A percentile compares a stretch with the other conserved stretches of the same genome.
phyloP scores from a whole-genome alignment of 2,888 invertebrate species.

The Panzeria rudis region DNA sequence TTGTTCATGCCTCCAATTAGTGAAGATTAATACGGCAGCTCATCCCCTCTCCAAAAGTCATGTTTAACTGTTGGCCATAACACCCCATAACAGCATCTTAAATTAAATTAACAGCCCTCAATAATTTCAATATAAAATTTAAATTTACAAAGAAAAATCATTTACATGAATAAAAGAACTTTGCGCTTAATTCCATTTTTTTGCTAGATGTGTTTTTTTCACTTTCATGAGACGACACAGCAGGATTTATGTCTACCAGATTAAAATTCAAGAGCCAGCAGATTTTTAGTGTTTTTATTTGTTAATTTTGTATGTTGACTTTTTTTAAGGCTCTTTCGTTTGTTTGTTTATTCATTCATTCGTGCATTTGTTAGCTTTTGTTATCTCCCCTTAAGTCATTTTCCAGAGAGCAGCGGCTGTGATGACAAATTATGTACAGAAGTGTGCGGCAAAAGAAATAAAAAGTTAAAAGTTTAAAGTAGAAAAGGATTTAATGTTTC shows the following conservation, averaged over 20 bases:
- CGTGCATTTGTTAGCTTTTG: constrained; percentile 18
- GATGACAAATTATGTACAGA: constrained; percentile 12
- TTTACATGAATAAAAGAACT: not conserved
- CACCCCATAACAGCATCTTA: not conserved
- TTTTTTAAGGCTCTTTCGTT: constrained; percentile 24
- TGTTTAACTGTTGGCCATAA: not conserved
- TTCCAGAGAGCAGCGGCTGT: not conserved
- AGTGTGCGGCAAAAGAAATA: too few relatives aligned
- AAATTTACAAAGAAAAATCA: not conserved
- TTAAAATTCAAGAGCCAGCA: constrained; percentile 22
- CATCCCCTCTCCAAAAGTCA: not conserved
- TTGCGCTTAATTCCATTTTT: not conserved
- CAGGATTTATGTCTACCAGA: constrained; percentile 21
- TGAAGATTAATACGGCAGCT: not conserved
- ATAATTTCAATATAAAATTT: not conserved
- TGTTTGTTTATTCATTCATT: constrained; percentile 5
- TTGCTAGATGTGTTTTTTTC: not conserved
- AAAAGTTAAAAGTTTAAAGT: not conserved
- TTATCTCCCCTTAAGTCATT: constrained; percentile 31
- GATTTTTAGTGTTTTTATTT: not conserved
- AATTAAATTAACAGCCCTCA: not conserved
- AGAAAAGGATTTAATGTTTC: constrained; percentile 53
- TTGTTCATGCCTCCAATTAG: not conserved
- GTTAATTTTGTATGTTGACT: constrained; percentile 15
- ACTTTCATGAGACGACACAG: not conserved